These are phyloP conservation scores for Phycodurus eques DNA, from an alignment of 2,113 vertebrate species.

Conservation along the genomic window DNA sequence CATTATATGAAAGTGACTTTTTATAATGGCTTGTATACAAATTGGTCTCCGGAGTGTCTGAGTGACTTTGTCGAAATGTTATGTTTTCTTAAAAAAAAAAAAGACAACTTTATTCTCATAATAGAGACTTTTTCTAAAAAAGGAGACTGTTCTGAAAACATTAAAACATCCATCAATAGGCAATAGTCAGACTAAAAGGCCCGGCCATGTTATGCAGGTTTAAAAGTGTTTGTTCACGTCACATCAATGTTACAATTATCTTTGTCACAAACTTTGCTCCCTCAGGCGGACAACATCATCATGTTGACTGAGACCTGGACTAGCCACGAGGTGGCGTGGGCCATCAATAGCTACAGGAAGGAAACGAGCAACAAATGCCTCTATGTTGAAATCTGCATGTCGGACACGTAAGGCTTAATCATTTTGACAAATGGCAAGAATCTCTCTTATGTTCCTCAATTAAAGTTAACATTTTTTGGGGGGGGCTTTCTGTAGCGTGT, in stretches of 20 bases:
- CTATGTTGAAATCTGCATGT: conserved; percentile 55
- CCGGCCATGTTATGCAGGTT: background rate
- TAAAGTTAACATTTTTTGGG: background rate
- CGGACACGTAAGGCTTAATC: background rate
- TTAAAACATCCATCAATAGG: no score
- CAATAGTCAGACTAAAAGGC: no score
- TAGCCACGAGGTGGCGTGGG: fast-evolving
- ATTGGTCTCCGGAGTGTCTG: background rate
- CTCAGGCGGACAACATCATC: conserved; percentile 80
- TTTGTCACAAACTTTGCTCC: background rate
- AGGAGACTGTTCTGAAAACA: no score
- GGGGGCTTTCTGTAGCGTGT: background rate
- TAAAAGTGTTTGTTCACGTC: no score
- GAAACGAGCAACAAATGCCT: conserved; percentile 67
- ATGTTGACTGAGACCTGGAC: fast-evolving
- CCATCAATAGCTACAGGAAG: conserved; percentile 57
- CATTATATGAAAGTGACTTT: background rate
- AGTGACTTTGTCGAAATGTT: no score
- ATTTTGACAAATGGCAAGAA: background rate
- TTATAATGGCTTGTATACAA: background rate
- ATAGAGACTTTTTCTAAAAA: no score
- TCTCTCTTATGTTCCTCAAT: background rate
- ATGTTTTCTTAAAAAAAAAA: no score
- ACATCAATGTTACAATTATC: background rate
- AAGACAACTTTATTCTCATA: no score